phyloP scores from a whole-genome alignment of 1,140 invertebrate species.

The Aleiodes sp. region DNA sequence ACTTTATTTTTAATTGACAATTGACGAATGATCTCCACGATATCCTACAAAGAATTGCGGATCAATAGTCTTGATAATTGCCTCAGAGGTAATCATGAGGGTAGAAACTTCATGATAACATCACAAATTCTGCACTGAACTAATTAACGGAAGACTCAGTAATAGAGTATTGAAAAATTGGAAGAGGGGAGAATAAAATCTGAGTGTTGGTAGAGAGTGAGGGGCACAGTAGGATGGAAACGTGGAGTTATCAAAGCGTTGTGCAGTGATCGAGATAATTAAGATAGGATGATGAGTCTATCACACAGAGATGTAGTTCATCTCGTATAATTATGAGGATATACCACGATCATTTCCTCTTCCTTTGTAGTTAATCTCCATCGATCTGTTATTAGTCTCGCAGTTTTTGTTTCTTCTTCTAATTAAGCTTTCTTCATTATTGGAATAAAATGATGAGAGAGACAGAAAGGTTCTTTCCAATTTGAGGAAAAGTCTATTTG shows the following conservation, averaged over 20 bases:
- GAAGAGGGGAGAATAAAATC: slow-evolving; percentile 8
- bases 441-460: no score
- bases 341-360: neutral
- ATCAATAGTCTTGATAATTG: slow-evolving; percentile 3
- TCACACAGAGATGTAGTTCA: slow-evolving; percentile 2
- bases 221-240: neutral
- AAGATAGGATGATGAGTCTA: slow-evolving; percentile 14
- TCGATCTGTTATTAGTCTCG: neutral
- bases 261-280: slow-evolving; percentile 17
- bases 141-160: slow-evolving; percentile 2
- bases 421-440: no score
- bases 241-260: neutral
- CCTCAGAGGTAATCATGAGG: neutral
- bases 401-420: neutral
- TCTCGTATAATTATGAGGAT: slow-evolving; percentile 10
- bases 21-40: no score
- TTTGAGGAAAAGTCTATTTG: no score
- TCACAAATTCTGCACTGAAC: slow-evolving; percentile 12
- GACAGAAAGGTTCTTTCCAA: no score
- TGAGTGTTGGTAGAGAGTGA: neutral
- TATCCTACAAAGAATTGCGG: neutral
- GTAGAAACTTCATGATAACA: slow-evolving; percentile 7
- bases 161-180: slow-evolving; percentile 9
- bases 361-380: slow-evolving; percentile 16
- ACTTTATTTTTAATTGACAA: no score